These are phyloP conservation scores for Cyprinus carpio DNA, from an alignment of 2,113 vertebrate species.

Conservation along the genomic window DNA sequence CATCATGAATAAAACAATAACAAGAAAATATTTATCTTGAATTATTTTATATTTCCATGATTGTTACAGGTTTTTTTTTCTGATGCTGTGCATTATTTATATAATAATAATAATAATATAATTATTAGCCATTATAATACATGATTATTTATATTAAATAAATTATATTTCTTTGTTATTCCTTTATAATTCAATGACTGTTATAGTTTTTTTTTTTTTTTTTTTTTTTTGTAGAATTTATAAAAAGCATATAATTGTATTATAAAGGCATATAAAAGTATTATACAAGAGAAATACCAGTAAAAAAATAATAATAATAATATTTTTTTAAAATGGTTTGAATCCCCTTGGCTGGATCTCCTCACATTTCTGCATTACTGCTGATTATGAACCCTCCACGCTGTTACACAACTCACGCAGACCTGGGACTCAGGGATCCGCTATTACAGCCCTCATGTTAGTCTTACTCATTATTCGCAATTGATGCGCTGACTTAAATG, in stretches of 20 bases:
- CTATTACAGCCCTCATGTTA: conserved; percentile 30
- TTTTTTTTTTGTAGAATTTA: no score
- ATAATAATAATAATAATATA: no score
- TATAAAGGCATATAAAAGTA: no score
- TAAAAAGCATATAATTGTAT: no score
- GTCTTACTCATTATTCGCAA: conserved; percentile 45
- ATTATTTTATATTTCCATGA: not conserved
- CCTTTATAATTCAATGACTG: no score
- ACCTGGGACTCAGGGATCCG: conserved; percentile 29
- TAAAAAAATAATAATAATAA: not conserved
- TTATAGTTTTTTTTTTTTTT: no score
- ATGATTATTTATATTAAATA: no score
- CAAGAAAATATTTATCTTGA: no score
- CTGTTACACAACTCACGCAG: conserved; percentile 29
- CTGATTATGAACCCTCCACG: conserved; percentile 33
- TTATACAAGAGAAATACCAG: not conserved
- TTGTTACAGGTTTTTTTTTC: not conserved
- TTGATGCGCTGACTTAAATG: conserved; percentile 45
- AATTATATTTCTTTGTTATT: no score
- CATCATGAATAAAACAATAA: not conserved
- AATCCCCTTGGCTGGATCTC: not conserved
- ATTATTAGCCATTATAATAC: no score
- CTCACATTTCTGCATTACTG: conserved; percentile 10
- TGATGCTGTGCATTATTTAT: no score
- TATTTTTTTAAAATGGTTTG: not conserved